These are phyloP conservation scores for Microcebus murinus DNA, from an alignment of 2,113 vertebrate genomes.

Conservation along the genomic window DNA sequence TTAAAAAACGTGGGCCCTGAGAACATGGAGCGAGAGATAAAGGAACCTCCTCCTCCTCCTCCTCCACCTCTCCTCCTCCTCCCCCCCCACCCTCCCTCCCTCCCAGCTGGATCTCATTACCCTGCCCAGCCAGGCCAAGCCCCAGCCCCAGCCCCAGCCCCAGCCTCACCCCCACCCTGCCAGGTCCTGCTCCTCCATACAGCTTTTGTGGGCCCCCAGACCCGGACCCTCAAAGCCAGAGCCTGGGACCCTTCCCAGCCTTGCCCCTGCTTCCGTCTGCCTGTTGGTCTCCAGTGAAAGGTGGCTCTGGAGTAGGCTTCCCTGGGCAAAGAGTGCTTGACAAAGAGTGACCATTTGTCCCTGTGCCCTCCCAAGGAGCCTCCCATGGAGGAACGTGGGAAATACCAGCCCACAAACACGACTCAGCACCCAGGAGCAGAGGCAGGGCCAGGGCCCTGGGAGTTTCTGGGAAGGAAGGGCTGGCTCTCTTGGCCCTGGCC, in stretches of 20 bases:
- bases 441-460: background rate
- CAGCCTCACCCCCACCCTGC: slow-evolving; percentile 9
- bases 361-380: background rate
- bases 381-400: slow-evolving; percentile 40
- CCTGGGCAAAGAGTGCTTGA: background rate
- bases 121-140: slow-evolving; percentile 50
- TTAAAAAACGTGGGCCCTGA: slow-evolving; percentile 87
- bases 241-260: background rate
- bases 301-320: background rate
- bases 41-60: slow-evolving; percentile 60
- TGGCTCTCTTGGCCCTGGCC: slow-evolving; percentile 47
- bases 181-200: background rate
- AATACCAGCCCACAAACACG: slow-evolving; percentile 23
- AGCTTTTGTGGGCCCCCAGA: background rate
- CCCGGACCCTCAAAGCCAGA: background rate
- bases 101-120: slow-evolving; percentile 78
- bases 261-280: background rate
- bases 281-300: slow-evolving; percentile 18
- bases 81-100: background rate
- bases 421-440: slow-evolving; percentile 46
- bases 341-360: slow-evolving; percentile 17
- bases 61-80: background rate
- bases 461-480: slow-evolving; percentile 50
- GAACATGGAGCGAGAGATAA: slow-evolving; percentile 83
- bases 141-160: background rate